phyloP scores from a whole-genome alignment of 2,888 invertebrate species.

The Caenorhabditis doughertyi region DNA sequence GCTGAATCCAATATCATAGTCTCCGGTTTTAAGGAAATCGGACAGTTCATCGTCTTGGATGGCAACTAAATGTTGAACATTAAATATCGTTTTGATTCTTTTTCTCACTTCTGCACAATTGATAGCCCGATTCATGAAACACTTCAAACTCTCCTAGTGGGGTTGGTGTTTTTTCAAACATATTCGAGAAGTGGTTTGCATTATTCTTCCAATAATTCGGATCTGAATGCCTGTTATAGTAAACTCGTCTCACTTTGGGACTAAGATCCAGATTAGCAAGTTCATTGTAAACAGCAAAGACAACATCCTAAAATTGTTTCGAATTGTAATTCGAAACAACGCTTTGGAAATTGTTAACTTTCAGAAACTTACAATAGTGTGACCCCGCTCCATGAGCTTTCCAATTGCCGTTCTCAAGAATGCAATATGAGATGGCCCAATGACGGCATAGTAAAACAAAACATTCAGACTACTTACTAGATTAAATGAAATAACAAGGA shows the following conservation, averaged over 20 bases:
- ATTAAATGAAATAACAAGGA: background rate
- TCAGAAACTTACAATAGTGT: constrained; percentile 9
- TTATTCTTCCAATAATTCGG: constrained; percentile 44
- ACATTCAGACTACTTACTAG: constrained; percentile 9
- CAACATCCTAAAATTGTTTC: constrained; percentile 46
- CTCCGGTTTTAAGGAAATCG: constrained; percentile 11
- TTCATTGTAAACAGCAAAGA: constrained; percentile 47
- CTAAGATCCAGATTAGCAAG: background rate
- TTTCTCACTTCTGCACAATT: constrained; percentile 28
- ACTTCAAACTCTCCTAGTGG: constrained; percentile 36
- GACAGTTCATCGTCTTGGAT: constrained; percentile 5
- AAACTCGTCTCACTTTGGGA: constrained; percentile 17
- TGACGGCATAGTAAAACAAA: constrained; percentile 33
- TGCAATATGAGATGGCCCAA: constrained; percentile 40
- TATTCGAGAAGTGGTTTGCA: constrained; percentile 33
- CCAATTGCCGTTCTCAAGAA: constrained; percentile 21
- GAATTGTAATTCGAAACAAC: too few relatives aligned
- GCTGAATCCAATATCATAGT: constrained; percentile 39
- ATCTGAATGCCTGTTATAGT: constrained; percentile 24
- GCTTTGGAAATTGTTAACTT: background rate
- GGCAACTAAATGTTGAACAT: constrained; percentile 13
- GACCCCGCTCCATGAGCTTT: constrained; percentile 11
- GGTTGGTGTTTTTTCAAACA: constrained; percentile 27
- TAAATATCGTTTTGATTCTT: background rate
- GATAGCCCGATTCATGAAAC: constrained; percentile 35